These are phyloP conservation scores for Auanema sp. DNA, from an alignment of 2,888 invertebrate genomes.

Conservation along the genomic window DNA sequence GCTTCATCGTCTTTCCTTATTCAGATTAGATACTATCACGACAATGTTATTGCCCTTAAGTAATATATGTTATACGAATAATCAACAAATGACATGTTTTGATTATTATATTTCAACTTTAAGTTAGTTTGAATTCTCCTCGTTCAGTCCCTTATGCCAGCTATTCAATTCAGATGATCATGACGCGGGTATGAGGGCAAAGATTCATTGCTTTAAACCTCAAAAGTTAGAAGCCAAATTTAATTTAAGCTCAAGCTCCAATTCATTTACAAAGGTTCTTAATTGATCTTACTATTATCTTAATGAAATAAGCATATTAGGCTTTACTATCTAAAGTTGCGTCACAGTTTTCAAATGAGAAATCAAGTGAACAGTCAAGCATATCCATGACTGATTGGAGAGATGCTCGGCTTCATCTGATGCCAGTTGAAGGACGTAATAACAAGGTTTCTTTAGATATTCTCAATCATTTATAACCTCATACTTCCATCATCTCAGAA, in stretches of 20 bases:
- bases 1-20: not conserved
- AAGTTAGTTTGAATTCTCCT: conserved; percentile 4
- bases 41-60: conserved; percentile 1
- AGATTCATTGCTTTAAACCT: conserved; percentile 15
- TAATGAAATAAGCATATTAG: not conserved
- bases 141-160: conserved; percentile 5
- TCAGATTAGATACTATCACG: not conserved
- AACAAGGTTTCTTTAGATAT: conserved; percentile 11
- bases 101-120: conserved; percentile 16
- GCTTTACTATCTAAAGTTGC: not conserved
- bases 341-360: not conserved
- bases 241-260: conserved; percentile 10
- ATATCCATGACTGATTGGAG: conserved; percentile 25
- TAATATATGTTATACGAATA: conserved; percentile 6
- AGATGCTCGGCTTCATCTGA: conserved; percentile 28
- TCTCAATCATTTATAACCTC: too few species aligned
- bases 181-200: conserved; percentile 11
- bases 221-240: conserved; percentile 11
- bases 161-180: conserved; percentile 15
- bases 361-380: not conserved
- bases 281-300: not conserved
- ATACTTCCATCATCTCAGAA: conserved; percentile 27
- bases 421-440: conserved; percentile 32
- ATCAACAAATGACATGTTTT: conserved; percentile 16
- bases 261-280: conserved; percentile 20